These are phyloP conservation scores for Pandion haliaetus DNA, from an alignment of 2,113 vertebrate genomes.

Conservation along the genomic window DNA sequence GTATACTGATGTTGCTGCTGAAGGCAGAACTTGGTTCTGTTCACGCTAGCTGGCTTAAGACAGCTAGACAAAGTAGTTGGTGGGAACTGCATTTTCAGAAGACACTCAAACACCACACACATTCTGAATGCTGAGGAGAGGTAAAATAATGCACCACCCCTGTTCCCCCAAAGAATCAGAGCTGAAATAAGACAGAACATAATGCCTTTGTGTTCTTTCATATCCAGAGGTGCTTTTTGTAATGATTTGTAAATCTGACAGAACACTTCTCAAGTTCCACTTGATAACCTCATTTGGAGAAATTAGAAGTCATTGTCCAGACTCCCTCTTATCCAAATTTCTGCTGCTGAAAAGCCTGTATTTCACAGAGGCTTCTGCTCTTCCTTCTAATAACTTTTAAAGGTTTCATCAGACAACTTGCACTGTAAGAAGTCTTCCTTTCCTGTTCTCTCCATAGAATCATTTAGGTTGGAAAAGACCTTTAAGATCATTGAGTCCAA, in stretches of 20 bases:
- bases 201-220: neutral
- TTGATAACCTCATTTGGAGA: neutral
- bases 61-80: neutral
- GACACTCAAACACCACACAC: neutral
- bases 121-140: neutral
- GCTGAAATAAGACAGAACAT: neutral
- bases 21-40: neutral
- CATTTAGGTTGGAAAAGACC: too few relatives aligned
- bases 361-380: neutral
- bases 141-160: neutral
- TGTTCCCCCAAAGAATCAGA: neutral
- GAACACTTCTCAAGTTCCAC: neutral
- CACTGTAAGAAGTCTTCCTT: neutral
- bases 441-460: neutral
- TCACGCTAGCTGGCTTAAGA: neutral
- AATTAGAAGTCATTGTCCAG: neutral
- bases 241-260: neutral
- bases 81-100: neutral
- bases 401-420: neutral
- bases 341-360: neutral
- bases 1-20: accelerated
- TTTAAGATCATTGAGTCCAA: too few relatives aligned
- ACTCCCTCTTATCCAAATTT: neutral
- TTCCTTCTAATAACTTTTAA: neutral
- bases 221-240: neutral